Percentiles rank a stretch among this genome's conserved stretches.
Conservation (phyloP, 2,113 vertebrate species). For the Eretmodus cyanostictus region DNA sequence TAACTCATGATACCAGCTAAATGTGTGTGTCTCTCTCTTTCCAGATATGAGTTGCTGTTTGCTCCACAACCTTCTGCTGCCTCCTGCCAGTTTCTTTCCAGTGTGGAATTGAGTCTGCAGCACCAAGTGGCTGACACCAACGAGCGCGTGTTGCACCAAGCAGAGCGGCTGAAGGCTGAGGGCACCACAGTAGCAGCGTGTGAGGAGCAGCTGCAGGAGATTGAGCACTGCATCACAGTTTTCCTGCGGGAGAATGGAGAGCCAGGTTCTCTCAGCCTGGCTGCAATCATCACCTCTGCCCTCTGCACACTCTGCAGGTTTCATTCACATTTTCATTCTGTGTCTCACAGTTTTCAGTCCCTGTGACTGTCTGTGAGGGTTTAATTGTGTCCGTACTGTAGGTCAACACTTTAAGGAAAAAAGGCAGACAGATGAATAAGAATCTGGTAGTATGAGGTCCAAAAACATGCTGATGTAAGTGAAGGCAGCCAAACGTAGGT, state of each 20-base stretch:
- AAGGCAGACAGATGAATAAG: fast-evolving
- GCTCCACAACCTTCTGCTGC: constrained; percentile 81
- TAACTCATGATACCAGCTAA: neutral
- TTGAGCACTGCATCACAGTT: constrained; percentile 90
- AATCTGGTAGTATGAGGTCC: neutral
- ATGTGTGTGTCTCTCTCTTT: neutral
- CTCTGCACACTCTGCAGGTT: constrained; percentile 90
- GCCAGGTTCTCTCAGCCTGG: constrained; percentile 84
- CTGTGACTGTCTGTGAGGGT: fast-evolving
- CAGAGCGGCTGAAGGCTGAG: constrained; percentile 91
- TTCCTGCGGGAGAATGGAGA: constrained; percentile 92
- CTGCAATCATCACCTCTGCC: constrained; percentile 89
- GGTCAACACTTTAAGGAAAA: neutral
- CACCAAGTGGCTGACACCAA: constrained; percentile 88
- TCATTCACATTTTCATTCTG: neutral
- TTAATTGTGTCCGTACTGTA: neutral
- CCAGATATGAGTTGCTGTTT: constrained; percentile 90
- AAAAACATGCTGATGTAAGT: neutral
- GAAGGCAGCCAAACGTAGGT: fast-evolving
- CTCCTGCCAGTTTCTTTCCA: constrained; percentile 84
- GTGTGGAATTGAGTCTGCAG: constrained; percentile 86
- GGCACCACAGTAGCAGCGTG: constrained; percentile 81
- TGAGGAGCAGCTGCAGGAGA: constrained; percentile 95
- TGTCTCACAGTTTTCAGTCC: neutral
- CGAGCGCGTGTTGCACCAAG: constrained; percentile 80